Percentiles rank a stretch among this genome's conserved stretches.
These are phyloP conservation scores for Phrynosoma blainvillii DNA, from an alignment of 2,113 vertebrate genomes.

Conservation along the genomic window DNA sequence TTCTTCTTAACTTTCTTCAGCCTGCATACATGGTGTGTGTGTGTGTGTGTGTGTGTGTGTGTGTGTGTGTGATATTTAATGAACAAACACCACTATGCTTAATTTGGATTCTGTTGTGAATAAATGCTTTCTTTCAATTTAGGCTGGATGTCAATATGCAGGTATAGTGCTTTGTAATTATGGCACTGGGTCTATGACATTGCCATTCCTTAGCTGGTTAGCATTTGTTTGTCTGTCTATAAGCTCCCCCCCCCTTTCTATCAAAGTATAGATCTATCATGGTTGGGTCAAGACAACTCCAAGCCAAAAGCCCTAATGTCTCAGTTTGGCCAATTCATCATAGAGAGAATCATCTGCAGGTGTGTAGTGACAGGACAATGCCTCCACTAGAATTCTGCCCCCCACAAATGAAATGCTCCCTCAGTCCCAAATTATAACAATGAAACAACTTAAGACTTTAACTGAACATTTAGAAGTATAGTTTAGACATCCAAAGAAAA, in stretches of 20 bases:
- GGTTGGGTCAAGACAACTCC: not conserved
- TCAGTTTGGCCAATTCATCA: not conserved
- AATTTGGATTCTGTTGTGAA: not conserved
- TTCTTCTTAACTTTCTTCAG: not conserved
- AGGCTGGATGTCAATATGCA: not conserved
- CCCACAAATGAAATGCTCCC: too few relatives aligned
- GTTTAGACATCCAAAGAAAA: too few relatives aligned
- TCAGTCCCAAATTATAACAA: too few relatives aligned
- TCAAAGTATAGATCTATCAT: not conserved
- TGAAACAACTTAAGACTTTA: too few relatives aligned
- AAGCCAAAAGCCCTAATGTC: not conserved
- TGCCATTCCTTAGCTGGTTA: not conserved
- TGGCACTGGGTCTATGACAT: not conserved
- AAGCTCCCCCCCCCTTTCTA: not conserved
- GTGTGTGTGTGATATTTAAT: not conserved
- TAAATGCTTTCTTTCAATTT: not conserved
- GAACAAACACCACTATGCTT: not conserved
- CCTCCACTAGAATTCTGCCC: too few relatives aligned
- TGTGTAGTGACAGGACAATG: too few relatives aligned
- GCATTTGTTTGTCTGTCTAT: too few relatives aligned
- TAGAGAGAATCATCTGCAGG: too few relatives aligned
- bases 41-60: too few relatives aligned
- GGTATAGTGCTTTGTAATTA: not conserved
- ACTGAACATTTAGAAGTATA: too few relatives aligned
- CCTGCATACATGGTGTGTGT: not conserved